Conservation (phyloP, 2,888 invertebrate species). For the Harpagoxenus sublaevis region DNA sequence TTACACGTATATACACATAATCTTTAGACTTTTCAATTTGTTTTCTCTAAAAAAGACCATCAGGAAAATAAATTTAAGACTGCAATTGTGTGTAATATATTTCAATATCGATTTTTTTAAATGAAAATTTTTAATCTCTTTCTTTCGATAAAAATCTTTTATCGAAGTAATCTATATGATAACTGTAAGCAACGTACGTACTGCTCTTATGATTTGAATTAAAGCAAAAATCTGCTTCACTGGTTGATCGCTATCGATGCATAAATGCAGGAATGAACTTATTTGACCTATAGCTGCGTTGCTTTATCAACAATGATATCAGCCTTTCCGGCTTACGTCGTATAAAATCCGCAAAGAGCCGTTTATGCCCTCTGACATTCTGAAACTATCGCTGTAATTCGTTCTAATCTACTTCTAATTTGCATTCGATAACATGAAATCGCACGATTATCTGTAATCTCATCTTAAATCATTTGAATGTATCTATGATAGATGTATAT, state of each 20-base stretch:
- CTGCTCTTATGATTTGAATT: conserved; percentile 13
- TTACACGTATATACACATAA: not conserved
- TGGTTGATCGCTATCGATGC: conserved; percentile 27
- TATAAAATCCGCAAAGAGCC: conserved; percentile 45
- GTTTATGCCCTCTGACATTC: conserved; percentile 55
- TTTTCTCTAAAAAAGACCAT: not conserved
- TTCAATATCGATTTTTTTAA: not conserved
- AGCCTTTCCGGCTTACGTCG: conserved; percentile 24
- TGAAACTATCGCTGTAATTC: conserved; percentile 56
- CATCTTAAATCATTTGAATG: not conserved
- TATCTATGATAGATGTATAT: not conserved
- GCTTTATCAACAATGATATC: conserved; percentile 33
- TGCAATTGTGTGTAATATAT: not conserved
- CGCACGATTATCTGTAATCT: not conserved
- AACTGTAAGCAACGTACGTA: too few species aligned
- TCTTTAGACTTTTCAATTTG: not conserved
- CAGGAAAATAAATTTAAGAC: not conserved
- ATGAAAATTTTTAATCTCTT: not conserved
- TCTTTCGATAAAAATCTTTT: not conserved
- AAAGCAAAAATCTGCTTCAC: not conserved
- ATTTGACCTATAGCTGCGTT: conserved; percentile 29
- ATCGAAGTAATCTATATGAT: conserved; percentile 14
- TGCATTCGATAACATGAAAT: conserved; percentile 19
- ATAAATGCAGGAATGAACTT: conserved; percentile 34
- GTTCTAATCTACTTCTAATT: conserved; percentile 4